Conservation (phyloP, 2,797 vertebrate genomes). For the Sparus aurata region DNA sequence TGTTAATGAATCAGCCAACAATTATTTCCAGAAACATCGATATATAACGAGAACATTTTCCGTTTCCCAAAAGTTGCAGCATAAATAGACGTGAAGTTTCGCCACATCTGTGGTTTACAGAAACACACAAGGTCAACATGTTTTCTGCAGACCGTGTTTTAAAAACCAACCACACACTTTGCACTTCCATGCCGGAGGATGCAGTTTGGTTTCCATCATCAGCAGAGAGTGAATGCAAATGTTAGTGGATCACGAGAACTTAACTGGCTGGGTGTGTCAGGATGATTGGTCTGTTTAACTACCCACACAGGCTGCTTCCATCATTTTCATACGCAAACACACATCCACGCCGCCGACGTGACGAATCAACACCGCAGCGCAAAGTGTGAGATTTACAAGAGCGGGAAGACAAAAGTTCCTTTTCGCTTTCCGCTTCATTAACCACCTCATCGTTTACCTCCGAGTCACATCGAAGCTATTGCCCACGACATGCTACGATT, state of each 20-base stretch:
- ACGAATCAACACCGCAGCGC: background rate
- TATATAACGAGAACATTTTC: background rate
- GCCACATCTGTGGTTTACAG: too few species aligned
- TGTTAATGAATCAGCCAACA: constrained; percentile 9
- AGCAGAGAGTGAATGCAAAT: constrained; percentile 1
- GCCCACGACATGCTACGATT: background rate
- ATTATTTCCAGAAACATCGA: background rate
- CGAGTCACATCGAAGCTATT: background rate
- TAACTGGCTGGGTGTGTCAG: background rate
- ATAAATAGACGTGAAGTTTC: too few species aligned
- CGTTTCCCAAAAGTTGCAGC: background rate
- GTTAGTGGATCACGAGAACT: background rate
- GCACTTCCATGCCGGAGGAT: background rate
- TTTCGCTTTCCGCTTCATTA: background rate
- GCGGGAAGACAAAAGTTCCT: background rate
- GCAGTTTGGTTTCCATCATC: background rate
- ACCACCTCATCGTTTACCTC: background rate
- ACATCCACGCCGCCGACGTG: too few species aligned
- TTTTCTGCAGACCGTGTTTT: too few species aligned
- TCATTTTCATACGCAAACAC: constrained; percentile 1
- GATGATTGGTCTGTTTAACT: background rate
- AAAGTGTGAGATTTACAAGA: background rate
- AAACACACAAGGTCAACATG: too few species aligned
- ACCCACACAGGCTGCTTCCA: background rate
- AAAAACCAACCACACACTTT: too few species aligned